phyloP scores from a whole-genome alignment of 1,140 invertebrate species.

The Sycobia sp. region DNA sequence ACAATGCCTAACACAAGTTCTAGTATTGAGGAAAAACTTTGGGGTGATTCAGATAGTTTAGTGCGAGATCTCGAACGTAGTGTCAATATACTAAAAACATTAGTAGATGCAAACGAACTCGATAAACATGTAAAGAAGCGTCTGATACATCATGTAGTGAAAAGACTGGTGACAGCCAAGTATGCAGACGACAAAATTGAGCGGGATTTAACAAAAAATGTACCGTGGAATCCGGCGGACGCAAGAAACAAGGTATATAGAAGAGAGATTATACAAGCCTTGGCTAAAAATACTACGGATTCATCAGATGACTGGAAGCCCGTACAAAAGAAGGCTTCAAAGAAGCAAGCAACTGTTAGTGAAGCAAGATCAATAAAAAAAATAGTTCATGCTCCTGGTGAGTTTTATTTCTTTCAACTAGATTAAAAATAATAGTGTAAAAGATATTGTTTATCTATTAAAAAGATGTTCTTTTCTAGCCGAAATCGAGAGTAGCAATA shows the following conservation, averaged over 20 bases:
- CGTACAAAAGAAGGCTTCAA: conserved; percentile 37
- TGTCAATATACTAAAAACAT: conserved; percentile 56
- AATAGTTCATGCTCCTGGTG: conserved; percentile 34
- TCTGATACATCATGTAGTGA: conserved; percentile 59
- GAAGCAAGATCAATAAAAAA: conserved; percentile 39
- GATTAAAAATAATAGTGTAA: too few species aligned
- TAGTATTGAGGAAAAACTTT: conserved; percentile 58
- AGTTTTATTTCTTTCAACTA: conserved; percentile 2
- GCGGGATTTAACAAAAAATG: conserved; percentile 53
- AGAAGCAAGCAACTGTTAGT: conserved; percentile 37
- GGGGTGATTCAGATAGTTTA: conserved; percentile 56
- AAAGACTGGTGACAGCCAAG: conserved; percentile 55
- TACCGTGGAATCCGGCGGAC: conserved; percentile 57
- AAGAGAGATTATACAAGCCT: conserved; percentile 51
- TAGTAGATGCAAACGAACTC: conserved; percentile 57
- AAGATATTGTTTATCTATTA: too few species aligned
- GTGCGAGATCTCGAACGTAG: conserved; percentile 57
- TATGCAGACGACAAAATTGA: conserved; percentile 57
- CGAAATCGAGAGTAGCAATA: conserved; percentile 49
- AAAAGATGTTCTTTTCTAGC: conserved; percentile 11
- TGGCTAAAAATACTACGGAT: conserved; percentile 53
- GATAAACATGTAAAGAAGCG: conserved; percentile 56
- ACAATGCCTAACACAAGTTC: conserved; percentile 59
- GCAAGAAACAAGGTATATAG: conserved; percentile 54
- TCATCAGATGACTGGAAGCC: conserved; percentile 56